Evolutionary conservation across 2,888 invertebrate genomes (phyloP).

Genomic region (Lasioglossum pauxillum): DNA sequence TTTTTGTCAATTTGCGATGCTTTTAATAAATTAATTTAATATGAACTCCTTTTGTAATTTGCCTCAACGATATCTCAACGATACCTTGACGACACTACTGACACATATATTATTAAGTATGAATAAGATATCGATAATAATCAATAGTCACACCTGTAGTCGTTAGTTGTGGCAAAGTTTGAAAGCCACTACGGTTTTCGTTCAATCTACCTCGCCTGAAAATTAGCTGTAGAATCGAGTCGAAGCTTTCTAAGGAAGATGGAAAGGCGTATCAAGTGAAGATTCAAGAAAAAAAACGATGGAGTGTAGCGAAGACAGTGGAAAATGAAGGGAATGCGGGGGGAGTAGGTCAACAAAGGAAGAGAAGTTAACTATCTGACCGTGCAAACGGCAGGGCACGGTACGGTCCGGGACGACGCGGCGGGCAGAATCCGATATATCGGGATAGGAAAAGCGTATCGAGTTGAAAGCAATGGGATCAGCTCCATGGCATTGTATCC

Average conservation of each 20-base stretch:
- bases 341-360: constrained; percentile 20
- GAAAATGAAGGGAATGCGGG: constrained; percentile 12
- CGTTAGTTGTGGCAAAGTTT: no score
- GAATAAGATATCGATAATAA: no score
- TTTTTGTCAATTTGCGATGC: no score
- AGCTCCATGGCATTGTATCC: constrained; percentile 60
- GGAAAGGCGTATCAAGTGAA: constrained; percentile 18
- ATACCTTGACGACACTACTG: no score
- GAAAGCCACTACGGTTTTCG: neutral
- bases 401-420: neutral
- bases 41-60: no score
- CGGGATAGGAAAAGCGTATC: constrained; percentile 56
- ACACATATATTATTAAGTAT: no score
- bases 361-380: constrained; percentile 48
- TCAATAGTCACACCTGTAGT: no score
- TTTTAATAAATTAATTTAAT: no score
- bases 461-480: constrained; percentile 66
- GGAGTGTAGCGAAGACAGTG: neutral
- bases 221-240: neutral
- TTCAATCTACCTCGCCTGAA: neutral
- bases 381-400: constrained; percentile 30
- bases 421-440: constrained; percentile 55
- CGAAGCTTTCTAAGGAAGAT: constrained; percentile 8
- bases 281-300: constrained; percentile 5
- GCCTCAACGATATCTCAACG: no score